Evolutionary conservation across 2,888 invertebrate genomes (phyloP).

Genomic region (Terebella lapidaria): DNA sequence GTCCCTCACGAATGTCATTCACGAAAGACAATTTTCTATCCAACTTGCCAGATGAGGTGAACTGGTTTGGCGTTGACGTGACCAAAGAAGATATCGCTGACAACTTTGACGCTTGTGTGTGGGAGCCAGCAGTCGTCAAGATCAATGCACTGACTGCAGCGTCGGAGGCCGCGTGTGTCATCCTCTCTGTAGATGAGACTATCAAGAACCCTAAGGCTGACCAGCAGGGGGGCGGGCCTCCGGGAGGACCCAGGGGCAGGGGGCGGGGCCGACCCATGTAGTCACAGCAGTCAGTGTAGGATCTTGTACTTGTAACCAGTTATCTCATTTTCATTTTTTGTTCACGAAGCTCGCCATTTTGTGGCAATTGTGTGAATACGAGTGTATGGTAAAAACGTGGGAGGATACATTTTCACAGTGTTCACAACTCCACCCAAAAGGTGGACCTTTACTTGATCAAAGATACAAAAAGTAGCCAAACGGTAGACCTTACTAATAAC

Average conservation of each 20-base stretch:
- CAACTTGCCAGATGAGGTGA: constrained; percentile 60
- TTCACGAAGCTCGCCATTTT: no score
- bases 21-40: neutral
- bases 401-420: no score
- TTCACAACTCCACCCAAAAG: no score
- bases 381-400: no score
- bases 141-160: constrained; percentile 95
- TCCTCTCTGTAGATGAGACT: constrained; percentile 96
- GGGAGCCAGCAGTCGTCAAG: constrained; percentile 97
- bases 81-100: constrained; percentile 88
- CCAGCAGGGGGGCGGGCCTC: constrained; percentile 21
- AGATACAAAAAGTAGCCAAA: no score
- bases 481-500: no score
- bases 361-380: no score
- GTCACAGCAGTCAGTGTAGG: no score
- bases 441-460: no score
- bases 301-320: no score
- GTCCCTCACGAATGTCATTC: no score
- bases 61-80: constrained; percentile 95
- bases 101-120: constrained; percentile 88
- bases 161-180: constrained; percentile 87
- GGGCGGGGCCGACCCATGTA: constrained; percentile 40
- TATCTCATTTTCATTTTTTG: no score
- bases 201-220: constrained; percentile 73
- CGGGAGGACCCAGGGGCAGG: constrained; percentile 30